phyloP scores from a whole-genome alignment of 2,797 vertebrate species.

The Phataginus tetradactyla region DNA sequence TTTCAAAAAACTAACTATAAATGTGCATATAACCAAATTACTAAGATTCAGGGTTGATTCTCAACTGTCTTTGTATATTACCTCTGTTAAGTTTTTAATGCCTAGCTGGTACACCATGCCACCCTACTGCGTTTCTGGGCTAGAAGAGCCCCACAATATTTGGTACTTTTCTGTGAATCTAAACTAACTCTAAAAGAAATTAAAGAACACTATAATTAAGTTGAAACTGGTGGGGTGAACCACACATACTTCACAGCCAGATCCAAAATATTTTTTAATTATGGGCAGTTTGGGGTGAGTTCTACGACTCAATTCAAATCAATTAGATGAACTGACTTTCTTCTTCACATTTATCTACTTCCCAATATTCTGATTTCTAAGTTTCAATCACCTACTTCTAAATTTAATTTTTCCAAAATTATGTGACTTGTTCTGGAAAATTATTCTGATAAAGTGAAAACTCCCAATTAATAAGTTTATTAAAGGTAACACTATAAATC shows the following conservation, averaged over 20 bases:
- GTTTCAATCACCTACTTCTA: not conserved
- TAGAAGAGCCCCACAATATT: not conserved
- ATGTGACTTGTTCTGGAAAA: not conserved
- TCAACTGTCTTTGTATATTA: not conserved
- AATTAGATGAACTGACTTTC: not conserved
- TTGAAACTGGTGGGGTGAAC: not conserved
- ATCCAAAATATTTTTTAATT: not conserved
- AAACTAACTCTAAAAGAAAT: constrained; percentile 9
- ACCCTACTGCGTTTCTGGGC: not conserved
- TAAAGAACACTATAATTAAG: not conserved
- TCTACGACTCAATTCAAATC: not conserved
- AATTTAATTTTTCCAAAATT: not conserved
- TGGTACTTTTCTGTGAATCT: not conserved
- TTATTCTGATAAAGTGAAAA: constrained; percentile 19
- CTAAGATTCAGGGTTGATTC: not conserved
- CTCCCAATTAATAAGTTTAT: not conserved
- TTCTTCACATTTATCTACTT: not conserved
- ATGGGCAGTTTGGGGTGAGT: not conserved
- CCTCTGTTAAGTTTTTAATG: not conserved
- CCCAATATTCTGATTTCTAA: constrained; percentile 29
- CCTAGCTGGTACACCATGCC: not conserved
- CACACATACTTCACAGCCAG: not conserved
- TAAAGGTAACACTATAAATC: not conserved
- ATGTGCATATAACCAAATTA: not conserved
- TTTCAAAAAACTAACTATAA: not conserved